A percentile compares a stretch with the other conserved stretches of the same genome.
Conservation (phyloP, 1,140 invertebrate genomes). For the Agraylea sexmaculata region DNA sequence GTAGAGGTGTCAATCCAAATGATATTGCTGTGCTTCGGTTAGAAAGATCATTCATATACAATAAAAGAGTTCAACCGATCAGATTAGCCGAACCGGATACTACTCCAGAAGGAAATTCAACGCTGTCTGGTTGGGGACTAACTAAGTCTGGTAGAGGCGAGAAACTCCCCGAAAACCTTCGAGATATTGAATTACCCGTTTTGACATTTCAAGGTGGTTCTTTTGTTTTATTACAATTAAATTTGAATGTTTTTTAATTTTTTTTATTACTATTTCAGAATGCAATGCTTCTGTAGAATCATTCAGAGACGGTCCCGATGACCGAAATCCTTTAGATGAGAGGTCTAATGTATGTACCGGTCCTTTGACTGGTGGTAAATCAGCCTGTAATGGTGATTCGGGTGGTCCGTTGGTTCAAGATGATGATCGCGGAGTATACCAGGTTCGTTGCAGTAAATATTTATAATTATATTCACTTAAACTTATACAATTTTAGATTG, state of each 20-base stretch:
- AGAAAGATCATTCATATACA: conserved; percentile 40
- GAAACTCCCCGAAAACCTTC: conserved; percentile 29
- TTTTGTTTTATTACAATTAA: neutral
- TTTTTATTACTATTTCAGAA: conserved; percentile 26
- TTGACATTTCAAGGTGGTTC: conserved; percentile 30
- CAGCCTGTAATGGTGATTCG: conserved; percentile 54
- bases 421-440: conserved; percentile 6
- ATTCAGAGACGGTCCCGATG: conserved; percentile 24
- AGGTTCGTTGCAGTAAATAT: neutral
- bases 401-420: conserved; percentile 49
- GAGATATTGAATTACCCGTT: conserved; percentile 34
- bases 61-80: conserved; percentile 41
- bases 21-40: conserved; percentile 54
- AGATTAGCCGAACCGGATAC: conserved; percentile 32
- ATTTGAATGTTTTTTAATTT: conserved; percentile 2
- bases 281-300: conserved; percentile 31
- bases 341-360: conserved; percentile 49
- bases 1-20: conserved; percentile 33
- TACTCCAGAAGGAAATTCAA: conserved; percentile 23
- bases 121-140: conserved; percentile 33
- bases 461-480: neutral
- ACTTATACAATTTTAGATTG: conserved; percentile 36
- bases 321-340: conserved; percentile 30
- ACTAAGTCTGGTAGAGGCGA: conserved; percentile 27
- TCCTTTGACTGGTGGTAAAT: conserved; percentile 41